These are phyloP conservation scores for Drepanosiphum platanoidis DNA, from an alignment of 2,888 invertebrate species.

Conservation along the genomic window DNA sequence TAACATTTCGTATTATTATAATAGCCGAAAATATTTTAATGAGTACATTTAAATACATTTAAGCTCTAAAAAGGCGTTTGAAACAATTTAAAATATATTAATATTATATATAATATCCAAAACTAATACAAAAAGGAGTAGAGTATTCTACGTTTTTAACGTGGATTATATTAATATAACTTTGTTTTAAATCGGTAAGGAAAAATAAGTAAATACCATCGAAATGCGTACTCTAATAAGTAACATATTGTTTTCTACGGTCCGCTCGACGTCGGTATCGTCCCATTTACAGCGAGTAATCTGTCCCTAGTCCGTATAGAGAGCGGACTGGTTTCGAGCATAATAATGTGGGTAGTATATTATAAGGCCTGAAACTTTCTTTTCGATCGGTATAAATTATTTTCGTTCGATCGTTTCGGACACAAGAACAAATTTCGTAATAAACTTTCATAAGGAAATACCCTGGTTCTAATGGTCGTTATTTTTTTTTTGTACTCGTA, in stretches of 20 bases:
- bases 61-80: no score
- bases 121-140: no score
- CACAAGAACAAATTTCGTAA: not conserved
- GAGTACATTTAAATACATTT: no score
- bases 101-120: no score
- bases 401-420: not conserved
- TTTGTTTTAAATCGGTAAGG: no score
- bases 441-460: constrained; percentile 4
- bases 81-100: no score
- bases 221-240: not conserved
- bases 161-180: no score
- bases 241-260: not conserved
- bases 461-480: not conserved
- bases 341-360: not conserved
- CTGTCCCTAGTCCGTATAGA: not conserved
- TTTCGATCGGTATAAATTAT: constrained; percentile 31
- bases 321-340: constrained; percentile 8
- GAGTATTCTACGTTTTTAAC: no score
- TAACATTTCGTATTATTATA: no score
- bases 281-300: not conserved
- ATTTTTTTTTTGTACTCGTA: no score
- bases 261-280: not conserved
- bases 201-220: no score
- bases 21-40: no score
- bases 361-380: not conserved